phyloP scores from a whole-genome alignment of 92 coral and sea anemone species.

The Parazoanthus darwini region DNA sequence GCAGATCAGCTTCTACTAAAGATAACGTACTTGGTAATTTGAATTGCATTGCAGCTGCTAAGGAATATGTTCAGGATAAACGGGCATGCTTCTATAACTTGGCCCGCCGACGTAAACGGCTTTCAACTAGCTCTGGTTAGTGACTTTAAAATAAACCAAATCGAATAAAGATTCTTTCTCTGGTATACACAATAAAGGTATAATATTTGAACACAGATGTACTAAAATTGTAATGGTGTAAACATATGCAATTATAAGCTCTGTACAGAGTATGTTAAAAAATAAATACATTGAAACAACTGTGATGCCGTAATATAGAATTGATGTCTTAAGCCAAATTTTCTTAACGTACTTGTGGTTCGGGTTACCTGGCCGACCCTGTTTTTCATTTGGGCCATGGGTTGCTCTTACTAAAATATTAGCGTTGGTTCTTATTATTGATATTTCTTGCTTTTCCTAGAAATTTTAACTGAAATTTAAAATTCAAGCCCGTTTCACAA shows the following conservation, averaged over 20 bases:
- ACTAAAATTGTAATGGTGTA: neutral
- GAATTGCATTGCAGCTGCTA: constrained; percentile 40
- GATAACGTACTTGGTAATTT: neutral
- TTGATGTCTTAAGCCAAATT: too few species aligned
- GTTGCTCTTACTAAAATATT: neutral
- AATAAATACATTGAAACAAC: neutral
- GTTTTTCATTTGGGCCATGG: too few species aligned
- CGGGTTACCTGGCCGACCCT: neutral
- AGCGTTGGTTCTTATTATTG: neutral
- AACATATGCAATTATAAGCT: too few species aligned
- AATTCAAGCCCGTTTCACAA: neutral
- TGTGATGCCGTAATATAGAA: neutral
- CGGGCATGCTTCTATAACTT: constrained; percentile 73
- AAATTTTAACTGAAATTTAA: neutral
- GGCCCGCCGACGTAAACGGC: constrained; percentile 61
- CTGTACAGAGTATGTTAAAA: neutral
- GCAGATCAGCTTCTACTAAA: neutral
- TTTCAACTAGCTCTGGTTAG: constrained; percentile 39
- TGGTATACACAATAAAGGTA: too few species aligned
- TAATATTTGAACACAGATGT: neutral
- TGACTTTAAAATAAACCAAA: neutral
- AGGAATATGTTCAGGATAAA: constrained; percentile 55
- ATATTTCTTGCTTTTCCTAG: neutral
- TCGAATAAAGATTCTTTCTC: neutral
- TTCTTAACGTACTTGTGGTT: neutral